Percentiles rank a stretch among this genome's conserved stretches.
phyloP scores from a whole-genome alignment of 2,113 vertebrate genomes.

The Misgurnus anguillicaudatus region DNA sequence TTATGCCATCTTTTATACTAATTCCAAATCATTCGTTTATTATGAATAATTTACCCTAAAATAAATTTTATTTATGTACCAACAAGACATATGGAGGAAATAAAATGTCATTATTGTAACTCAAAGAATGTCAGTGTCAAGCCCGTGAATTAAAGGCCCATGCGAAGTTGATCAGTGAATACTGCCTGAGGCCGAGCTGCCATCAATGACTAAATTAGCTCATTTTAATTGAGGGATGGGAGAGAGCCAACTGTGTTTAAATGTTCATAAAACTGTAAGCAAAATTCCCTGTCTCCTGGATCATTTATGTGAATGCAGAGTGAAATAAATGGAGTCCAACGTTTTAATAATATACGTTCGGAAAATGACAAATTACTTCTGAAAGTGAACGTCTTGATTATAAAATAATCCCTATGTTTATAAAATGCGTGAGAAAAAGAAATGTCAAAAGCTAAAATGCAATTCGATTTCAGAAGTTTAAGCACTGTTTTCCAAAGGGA shows the following conservation, averaged over 20 bases:
- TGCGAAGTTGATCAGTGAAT: constrained; percentile 45
- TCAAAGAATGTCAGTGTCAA: constrained; percentile 23
- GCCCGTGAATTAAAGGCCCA: constrained; percentile 44
- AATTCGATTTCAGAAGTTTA: not conserved
- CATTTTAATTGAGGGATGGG: constrained; percentile 51
- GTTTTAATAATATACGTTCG: not conserved
- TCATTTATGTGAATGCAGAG: constrained; percentile 15
- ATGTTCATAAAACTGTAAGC: constrained; percentile 42
- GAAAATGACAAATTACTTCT: not conserved
- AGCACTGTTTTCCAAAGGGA: not conserved
- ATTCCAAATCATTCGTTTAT: no score
- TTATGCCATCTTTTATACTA: no score
- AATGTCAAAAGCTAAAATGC: not conserved
- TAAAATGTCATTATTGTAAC: constrained; percentile 5
- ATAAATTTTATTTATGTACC: not conserved
- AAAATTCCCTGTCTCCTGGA: constrained; percentile 38
- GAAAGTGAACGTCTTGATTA: not conserved
- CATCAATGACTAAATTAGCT: constrained; percentile 48
- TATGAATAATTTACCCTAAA: constrained; percentile 60
- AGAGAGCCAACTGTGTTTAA: constrained; percentile 34
- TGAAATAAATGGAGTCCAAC: constrained; percentile 15
- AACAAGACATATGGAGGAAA: not conserved
- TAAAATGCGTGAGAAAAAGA: not conserved
- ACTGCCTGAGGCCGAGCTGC: constrained; percentile 47
- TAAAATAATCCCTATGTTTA: not conserved